These are phyloP conservation scores for Andrena cerasifolii DNA, from an alignment of 1,140 invertebrate genomes.

Conservation along the genomic window DNA sequence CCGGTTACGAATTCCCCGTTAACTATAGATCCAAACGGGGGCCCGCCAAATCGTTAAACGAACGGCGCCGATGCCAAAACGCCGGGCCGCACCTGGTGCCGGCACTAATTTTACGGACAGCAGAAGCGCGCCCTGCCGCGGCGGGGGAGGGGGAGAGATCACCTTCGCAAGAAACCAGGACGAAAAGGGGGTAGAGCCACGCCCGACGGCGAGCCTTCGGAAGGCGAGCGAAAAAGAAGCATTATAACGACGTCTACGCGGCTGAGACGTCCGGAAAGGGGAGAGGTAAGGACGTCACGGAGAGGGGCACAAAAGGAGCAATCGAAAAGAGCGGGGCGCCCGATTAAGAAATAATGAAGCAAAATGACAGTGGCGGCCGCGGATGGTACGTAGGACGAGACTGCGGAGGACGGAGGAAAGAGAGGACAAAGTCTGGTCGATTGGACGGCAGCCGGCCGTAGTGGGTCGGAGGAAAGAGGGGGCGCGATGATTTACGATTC, in stretches of 20 bases:
- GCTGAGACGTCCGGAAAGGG: too few relatives aligned
- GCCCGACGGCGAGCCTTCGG: too few relatives aligned
- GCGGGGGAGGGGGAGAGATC: background rate
- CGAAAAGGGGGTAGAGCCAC: too few relatives aligned
- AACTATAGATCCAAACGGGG: background rate
- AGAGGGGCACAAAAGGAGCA: constrained; percentile 24
- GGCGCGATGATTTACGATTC: constrained; percentile 57
- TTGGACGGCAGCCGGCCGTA: too few relatives aligned
- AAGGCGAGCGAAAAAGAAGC: too few relatives aligned
- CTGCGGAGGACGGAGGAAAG: background rate
- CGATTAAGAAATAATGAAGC: constrained; percentile 50
- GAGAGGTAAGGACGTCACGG: background rate
- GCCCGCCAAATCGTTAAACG: background rate
- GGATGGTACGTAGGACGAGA: background rate
- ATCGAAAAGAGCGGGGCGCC: constrained; percentile 30
- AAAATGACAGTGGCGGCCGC: constrained; percentile 30
- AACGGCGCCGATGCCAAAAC: background rate
- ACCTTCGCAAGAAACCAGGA: too few relatives aligned
- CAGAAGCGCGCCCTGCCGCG: background rate
- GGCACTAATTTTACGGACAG: background rate
- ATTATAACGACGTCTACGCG: background rate
- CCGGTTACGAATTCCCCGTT: too few relatives aligned
- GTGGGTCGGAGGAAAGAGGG: constrained; percentile 19
- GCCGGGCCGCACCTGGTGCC: background rate
- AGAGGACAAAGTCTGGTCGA: constrained; percentile 39